Evolutionary conservation across 1,140 invertebrate genomes (phyloP).

Genomic region (Lordiphosa clarofinis): DNA sequence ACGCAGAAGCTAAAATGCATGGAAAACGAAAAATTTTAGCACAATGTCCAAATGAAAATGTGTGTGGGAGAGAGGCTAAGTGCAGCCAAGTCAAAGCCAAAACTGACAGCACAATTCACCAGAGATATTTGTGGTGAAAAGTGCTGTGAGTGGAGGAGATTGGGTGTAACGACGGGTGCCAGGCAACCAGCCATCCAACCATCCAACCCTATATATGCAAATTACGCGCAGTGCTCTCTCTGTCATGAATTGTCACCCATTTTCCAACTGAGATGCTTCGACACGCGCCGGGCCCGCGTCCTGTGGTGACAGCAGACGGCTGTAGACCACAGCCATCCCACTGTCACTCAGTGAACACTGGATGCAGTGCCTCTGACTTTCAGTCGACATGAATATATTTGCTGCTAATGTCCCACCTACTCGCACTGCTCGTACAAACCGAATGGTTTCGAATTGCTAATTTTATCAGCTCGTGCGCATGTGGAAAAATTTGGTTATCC

Average conservation of each 20-base stretch:
- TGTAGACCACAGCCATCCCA: constrained; percentile 34
- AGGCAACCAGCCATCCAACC: constrained; percentile 37
- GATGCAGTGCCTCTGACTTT: constrained; percentile 23
- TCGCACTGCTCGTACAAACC: constrained; percentile 26
- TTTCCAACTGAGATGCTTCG: constrained; percentile 74
- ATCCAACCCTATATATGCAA: constrained; percentile 61
- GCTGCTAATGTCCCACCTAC: constrained; percentile 58
- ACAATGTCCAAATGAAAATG: constrained; percentile 38
- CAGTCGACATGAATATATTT: constrained; percentile 68
- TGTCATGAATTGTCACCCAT: constrained; percentile 77
- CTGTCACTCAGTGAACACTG: constrained; percentile 11
- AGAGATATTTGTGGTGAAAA: constrained; percentile 44
- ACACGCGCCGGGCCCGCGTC: constrained; percentile 42
- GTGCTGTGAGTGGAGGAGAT: constrained; percentile 10
- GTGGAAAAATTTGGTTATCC: constrained; percentile 27
- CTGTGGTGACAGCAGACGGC: constrained; percentile 14
- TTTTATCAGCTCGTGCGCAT: constrained; percentile 62
- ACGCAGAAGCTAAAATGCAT: constrained; percentile 55
- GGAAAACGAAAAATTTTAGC: constrained; percentile 51
- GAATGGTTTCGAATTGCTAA: constrained; percentile 73
- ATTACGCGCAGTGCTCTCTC: constrained; percentile 67
- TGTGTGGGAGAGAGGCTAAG: constrained; percentile 15
- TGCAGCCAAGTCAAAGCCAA: constrained; percentile 43
- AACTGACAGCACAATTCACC: constrained; percentile 46
- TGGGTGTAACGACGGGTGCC: constrained; percentile 16